These are phyloP conservation scores for Mesochorus sp. DNA, from an alignment of 2,888 invertebrate genomes.

Conservation along the genomic window DNA sequence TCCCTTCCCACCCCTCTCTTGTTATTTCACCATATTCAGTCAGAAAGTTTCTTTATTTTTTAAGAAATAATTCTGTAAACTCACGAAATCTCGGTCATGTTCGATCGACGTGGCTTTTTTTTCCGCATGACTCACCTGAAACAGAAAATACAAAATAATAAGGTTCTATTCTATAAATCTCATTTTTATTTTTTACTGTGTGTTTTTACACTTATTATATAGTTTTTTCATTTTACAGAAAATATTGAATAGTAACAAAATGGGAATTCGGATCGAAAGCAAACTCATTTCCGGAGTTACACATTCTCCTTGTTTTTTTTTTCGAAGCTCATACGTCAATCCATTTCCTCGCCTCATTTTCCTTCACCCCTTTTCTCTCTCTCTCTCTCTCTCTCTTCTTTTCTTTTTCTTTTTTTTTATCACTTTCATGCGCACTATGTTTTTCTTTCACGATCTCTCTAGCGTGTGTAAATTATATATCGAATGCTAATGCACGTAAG, in stretches of 20 bases:
- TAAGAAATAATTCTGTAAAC: neutral
- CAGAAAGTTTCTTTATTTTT: too few species aligned
- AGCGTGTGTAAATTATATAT: slow-evolving; percentile 1
- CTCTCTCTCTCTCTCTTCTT: neutral
- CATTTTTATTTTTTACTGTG: too few species aligned
- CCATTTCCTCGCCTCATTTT: slow-evolving; percentile 38
- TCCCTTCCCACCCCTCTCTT: too few species aligned
- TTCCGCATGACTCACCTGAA: slow-evolving; percentile 35
- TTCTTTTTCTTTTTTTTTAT: slow-evolving; percentile 44
- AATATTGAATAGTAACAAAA: neutral
- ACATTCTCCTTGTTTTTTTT: slow-evolving; percentile 23
- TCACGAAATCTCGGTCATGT: slow-evolving; percentile 21
- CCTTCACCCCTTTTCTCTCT: slow-evolving; percentile 20
- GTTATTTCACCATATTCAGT: too few species aligned
- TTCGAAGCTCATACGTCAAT: slow-evolving; percentile 42
- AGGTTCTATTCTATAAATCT: neutral
- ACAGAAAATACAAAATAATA: slow-evolving; percentile 40
- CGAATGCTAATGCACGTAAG: neutral
- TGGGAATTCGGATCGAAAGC: neutral
- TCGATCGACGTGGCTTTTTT: neutral
- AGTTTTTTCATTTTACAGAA: neutral
- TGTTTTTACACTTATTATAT: neutral
- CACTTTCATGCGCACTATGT: slow-evolving; percentile 28
- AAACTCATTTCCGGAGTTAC: slow-evolving; percentile 21
- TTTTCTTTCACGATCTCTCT: slow-evolving; percentile 13